A percentile compares a stretch with the other conserved stretches of the same genome.
phyloP scores from a whole-genome alignment of 2,113 vertebrate species.

The Galemys pyrenaicus region DNA sequence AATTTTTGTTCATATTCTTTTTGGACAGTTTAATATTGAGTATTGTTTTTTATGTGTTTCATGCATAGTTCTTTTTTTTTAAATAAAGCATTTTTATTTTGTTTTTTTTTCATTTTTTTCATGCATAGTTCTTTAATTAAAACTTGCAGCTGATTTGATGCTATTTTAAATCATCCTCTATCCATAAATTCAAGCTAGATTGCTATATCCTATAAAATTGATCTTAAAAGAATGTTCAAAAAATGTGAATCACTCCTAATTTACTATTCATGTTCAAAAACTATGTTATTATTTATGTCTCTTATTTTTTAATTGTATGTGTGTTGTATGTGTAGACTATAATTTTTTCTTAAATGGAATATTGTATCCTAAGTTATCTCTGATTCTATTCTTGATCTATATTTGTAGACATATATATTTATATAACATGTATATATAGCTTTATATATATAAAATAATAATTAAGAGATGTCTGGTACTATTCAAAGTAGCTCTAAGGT shows the following conservation, averaged over 20 bases:
- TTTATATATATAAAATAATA: neutral
- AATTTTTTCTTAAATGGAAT: neutral
- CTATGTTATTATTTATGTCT: neutral
- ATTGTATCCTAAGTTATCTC: neutral
- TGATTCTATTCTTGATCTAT: neutral
- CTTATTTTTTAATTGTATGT: neutral
- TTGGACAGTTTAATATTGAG: neutral
- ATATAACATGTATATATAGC: neutral
- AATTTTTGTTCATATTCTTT: slow-evolving; percentile 4
- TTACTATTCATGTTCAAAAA: neutral
- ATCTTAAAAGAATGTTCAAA: neutral
- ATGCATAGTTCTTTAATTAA: neutral
- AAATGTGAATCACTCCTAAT: neutral
- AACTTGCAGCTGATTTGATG: neutral
- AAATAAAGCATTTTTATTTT: too few species aligned
- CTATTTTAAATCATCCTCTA: neutral
- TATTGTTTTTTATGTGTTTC: neutral
- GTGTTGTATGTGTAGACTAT: neutral
- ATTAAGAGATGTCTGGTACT: neutral
- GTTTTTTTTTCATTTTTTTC: neutral
- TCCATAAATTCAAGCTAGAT: neutral
- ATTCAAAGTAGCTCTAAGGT: neutral
- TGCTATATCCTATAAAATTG: neutral
- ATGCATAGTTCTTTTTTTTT: neutral
- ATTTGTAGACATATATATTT: neutral